These are phyloP conservation scores for Clinocottus analis DNA, from an alignment of 2,113 vertebrate species.

Conservation along the genomic window DNA sequence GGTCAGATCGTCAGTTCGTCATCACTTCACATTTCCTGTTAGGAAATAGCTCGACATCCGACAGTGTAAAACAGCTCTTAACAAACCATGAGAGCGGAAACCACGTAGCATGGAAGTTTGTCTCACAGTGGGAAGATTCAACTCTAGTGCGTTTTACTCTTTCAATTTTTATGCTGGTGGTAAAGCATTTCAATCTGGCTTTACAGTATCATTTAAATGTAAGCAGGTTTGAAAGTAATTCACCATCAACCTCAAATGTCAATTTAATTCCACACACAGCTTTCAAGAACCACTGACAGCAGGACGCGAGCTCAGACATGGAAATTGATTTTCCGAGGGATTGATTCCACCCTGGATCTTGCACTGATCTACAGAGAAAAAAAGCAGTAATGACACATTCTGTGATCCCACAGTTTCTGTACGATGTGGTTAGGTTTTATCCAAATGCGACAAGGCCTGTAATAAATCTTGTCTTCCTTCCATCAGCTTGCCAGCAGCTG, in stretches of 20 bases:
- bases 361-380: constrained; percentile 56
- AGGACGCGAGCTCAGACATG: constrained; percentile 61
- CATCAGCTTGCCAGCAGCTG: constrained; percentile 83
- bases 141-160: not conserved
- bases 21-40: constrained; percentile 76
- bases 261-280: constrained; percentile 66
- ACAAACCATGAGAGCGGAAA: constrained; percentile 56
- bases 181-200: constrained; percentile 30
- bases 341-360: constrained; percentile 71
- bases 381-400: constrained; percentile 71
- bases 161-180: constrained; percentile 8
- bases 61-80: constrained; percentile 55
- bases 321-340: constrained; percentile 75
- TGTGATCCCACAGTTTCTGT: constrained; percentile 75
- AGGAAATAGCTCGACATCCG: constrained; percentile 64
- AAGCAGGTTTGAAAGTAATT: constrained; percentile 57
- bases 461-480: constrained; percentile 83
- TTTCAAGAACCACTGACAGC: constrained; percentile 68
- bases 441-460: constrained; percentile 79
- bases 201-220: constrained; percentile 42
- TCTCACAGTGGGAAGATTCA: constrained; percentile 32
- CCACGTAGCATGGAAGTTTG: constrained; percentile 16
- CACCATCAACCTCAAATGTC: constrained; percentile 59
- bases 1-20: constrained; percentile 55
- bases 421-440: constrained; percentile 79